phyloP scores from a whole-genome alignment of 2,113 vertebrate genomes.

The Polyodon spathula region DNA sequence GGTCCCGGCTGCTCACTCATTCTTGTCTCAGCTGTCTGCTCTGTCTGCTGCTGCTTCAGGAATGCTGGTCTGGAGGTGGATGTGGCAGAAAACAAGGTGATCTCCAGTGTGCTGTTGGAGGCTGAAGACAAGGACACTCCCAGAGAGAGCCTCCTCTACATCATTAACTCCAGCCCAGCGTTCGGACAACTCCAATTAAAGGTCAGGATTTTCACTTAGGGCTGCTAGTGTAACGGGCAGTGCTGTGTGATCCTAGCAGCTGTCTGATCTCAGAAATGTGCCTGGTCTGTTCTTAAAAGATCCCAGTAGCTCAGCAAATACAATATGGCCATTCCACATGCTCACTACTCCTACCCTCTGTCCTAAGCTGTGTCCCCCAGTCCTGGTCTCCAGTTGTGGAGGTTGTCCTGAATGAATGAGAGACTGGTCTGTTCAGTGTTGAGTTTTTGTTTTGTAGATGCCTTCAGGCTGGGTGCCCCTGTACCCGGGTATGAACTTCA shows the following conservation, averaged over 20 bases:
- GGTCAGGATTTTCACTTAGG: conserved; percentile 25
- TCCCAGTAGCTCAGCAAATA: too few species aligned
- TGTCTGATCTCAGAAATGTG: too few species aligned
- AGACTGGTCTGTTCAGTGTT: neutral
- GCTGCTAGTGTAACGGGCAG: too few species aligned
- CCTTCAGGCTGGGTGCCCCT: conserved; percentile 33
- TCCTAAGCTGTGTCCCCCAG: neutral
- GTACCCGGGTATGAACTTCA: conserved; percentile 53
- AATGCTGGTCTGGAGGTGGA: conserved; percentile 45
- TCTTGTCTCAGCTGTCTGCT: neutral
- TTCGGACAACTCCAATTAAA: conserved; percentile 49
- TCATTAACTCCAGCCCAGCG: conserved; percentile 34
- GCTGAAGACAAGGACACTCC: conserved; percentile 44
- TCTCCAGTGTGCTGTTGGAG: conserved; percentile 54
- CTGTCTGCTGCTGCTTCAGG: conserved; percentile 25
- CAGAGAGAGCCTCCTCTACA: conserved; percentile 25
- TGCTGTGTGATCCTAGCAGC: too few species aligned
- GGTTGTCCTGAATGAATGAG: neutral
- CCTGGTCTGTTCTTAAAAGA: too few species aligned
- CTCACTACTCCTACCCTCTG: too few species aligned
- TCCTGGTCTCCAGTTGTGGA: neutral
- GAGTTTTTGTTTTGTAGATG: conserved; percentile 25
- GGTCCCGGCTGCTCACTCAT: too few species aligned
- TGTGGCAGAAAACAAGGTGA: conserved; percentile 39
- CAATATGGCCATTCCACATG: too few species aligned